Conservation (phyloP, 1,140 invertebrate genomes). For the Agraylea sexmaculata region DNA sequence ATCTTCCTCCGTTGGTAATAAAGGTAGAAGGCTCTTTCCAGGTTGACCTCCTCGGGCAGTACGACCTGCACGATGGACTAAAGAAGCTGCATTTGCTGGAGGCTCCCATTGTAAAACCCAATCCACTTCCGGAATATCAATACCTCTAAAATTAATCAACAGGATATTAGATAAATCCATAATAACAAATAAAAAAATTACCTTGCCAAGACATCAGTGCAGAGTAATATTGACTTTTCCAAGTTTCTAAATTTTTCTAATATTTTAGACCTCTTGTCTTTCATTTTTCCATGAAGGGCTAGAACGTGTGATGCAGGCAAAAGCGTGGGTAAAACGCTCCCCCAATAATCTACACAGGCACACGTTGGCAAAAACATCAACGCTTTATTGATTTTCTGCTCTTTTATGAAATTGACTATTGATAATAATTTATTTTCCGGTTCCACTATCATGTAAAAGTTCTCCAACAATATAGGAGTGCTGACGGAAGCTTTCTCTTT, state of each 20-base stretch:
- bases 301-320: constrained; percentile 54
- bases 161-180: constrained; percentile 2
- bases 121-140: constrained; percentile 89
- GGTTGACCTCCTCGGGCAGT: constrained; percentile 83
- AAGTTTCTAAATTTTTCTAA: constrained; percentile 71
- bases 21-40: constrained; percentile 78
- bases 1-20: constrained; percentile 75
- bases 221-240: constrained; percentile 69
- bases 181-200: constrained; percentile 11
- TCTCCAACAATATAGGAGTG: constrained; percentile 72
- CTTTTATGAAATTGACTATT: constrained; percentile 31
- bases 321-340: constrained; percentile 48
- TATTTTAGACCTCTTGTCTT: constrained; percentile 71
- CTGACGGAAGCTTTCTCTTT: constrained; percentile 71
- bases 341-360: constrained; percentile 93
- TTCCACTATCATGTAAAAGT: constrained; percentile 71
- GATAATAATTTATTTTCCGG: constrained; percentile 35
- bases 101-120: constrained; percentile 98
- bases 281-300: constrained; percentile 91
- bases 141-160: constrained; percentile 46
- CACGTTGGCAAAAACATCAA: constrained; percentile 95
- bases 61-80: constrained; percentile 87
- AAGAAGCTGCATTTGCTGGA: constrained; percentile 64
- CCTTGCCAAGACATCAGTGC: constrained; percentile 91
- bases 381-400: constrained; percentile 54